Conservation (phyloP, 2,797 vertebrate genomes). For the Gymnodraco acuticeps region DNA sequence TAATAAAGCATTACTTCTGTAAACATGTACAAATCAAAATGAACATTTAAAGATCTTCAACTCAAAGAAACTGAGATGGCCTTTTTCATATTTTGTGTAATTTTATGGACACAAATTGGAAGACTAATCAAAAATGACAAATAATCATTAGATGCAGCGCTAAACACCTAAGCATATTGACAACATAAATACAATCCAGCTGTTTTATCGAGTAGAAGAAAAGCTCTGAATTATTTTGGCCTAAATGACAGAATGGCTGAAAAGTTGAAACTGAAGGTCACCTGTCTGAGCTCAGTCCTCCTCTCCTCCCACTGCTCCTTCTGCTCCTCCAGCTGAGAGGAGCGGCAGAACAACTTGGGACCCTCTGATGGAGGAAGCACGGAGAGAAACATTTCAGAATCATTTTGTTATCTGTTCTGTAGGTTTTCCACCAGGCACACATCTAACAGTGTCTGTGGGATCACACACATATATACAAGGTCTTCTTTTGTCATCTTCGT, state of each 20-base stretch:
- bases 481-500: not conserved
- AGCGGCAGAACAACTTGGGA: slow-evolving; percentile 77
- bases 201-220: no score
- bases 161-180: no score
- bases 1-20: not conserved
- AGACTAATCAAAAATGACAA: no score
- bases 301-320: slow-evolving; percentile 82
- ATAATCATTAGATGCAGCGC: no score
- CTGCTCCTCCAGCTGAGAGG: slow-evolving; percentile 75
- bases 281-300: slow-evolving; percentile 76
- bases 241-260: no score
- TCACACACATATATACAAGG: not conserved
- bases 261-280: slow-evolving; percentile 19
- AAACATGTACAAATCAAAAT: not conserved
- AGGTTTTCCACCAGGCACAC: not conserved
- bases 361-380: slow-evolving; percentile 74
- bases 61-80: no score
- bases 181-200: no score
- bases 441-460: not conserved
- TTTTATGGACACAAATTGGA: no score
- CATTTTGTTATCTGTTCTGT: not conserved
- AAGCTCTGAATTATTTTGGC: no score
- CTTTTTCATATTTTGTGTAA: no score
- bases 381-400: not conserved
- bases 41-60: no score